Evolutionary conservation across 2,797 vertebrate species (phyloP).

Genomic region (Tadarida brasiliensis): DNA sequence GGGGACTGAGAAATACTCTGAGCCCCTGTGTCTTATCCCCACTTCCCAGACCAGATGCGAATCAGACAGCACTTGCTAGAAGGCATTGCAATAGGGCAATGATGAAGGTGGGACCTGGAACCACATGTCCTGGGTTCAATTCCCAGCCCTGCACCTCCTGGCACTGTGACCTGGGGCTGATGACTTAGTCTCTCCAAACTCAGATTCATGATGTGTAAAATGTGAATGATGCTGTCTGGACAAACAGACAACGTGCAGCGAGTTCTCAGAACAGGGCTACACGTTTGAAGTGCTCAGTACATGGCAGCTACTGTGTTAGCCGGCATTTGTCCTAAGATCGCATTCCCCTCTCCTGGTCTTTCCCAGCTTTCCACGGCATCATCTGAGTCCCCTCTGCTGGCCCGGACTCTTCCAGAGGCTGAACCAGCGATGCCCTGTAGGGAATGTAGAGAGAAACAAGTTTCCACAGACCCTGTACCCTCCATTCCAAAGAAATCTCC

Average conservation of each 20-base stretch:
- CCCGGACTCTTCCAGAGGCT: neutral
- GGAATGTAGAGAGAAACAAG: neutral
- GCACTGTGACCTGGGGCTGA: neutral
- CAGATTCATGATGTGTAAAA: neutral
- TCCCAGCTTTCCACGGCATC: too few species aligned
- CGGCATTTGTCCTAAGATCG: neutral
- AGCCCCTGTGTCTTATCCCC: too few species aligned
- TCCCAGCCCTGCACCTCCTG: neutral
- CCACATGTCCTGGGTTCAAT: neutral
- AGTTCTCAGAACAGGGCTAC: neutral
- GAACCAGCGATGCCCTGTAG: fast-evolving
- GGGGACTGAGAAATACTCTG: neutral
- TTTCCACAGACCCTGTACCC: neutral
- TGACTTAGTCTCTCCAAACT: neutral
- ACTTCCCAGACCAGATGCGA: neutral
- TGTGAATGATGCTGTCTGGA: neutral
- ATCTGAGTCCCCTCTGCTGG: neutral
- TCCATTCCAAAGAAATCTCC: neutral
- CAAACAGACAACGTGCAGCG: neutral
- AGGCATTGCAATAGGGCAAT: too few species aligned
- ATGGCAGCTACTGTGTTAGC: neutral
- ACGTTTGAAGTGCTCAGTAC: neutral
- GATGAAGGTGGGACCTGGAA: neutral
- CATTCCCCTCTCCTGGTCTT: neutral
- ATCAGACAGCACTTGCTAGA: neutral